Evolutionary conservation across 2,113 vertebrate species (phyloP), one percentile per base, ranked within the genome.

Genomic region (Chitala chitala): DNA sequence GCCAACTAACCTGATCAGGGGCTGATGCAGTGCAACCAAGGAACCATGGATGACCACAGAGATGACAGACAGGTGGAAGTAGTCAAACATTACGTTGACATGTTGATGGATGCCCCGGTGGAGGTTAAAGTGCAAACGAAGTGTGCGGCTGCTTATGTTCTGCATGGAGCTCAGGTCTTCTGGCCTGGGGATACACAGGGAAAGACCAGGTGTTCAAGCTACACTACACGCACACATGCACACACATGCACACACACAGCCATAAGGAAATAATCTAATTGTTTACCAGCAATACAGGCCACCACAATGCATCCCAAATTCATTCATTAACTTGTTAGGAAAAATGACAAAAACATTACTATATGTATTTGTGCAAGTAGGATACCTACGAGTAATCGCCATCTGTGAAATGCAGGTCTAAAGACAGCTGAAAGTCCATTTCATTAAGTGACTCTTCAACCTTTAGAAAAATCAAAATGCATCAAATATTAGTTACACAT

Each of bases 41-140:
- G 96, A 98, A 40, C 93, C 96, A 69, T 99, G 97, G 79, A 99
- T 87, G 79, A 92, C 90, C 77, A 98, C 88, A 0, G 97, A 98
- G 78, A 99, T 89, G 83, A 98, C 96, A 17, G 95, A 96, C 69
- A 99, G 92, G 85, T 99, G 96, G 88, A 99, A 99, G 85, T 99
- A 99, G 90, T 99, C 97, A 87, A 99, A 99, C 96, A 99, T 99
- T 73, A 99, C 92, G 80, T 98, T 98, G 83, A 94, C 88, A 0
- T 99, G 95, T 86, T 99, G 96, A 87, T 99, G 97, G 90, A 99
- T 93, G 87, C 97, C 97, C 86, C 87, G 88, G 64, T 94, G 92
- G 79, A 95, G 92, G 86, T 90, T 96, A 89, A 98, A 98, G 92
- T 99, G 96, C 92, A 99, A 88, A 89, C 93, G 96, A 78, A 99